Percentiles rank a stretch among this genome's conserved stretches.
These are phyloP conservation scores for Zaprionus lachaisei DNA, from an alignment of 1,140 invertebrate genomes.

Conservation along the genomic window DNA sequence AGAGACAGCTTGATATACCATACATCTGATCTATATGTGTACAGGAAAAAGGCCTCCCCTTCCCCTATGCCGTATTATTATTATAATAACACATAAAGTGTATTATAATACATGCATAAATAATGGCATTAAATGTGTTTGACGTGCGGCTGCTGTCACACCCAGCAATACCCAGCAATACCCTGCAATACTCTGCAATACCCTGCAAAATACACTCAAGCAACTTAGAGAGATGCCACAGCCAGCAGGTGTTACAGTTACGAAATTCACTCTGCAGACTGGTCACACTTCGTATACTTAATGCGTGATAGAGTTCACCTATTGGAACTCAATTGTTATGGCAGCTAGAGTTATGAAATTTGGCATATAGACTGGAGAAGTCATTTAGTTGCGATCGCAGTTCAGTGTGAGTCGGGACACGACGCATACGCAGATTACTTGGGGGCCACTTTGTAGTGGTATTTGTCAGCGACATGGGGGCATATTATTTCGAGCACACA, in stretches of 20 bases:
- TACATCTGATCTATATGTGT: conserved; percentile 7
- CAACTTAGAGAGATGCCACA: not conserved
- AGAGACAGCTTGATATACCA: conserved; percentile 7
- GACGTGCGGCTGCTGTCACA: conserved; percentile 28
- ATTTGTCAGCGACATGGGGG: conserved; percentile 38
- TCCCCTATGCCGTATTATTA: conserved; percentile 42
- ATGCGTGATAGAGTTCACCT: not conserved
- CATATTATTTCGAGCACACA: conserved; percentile 50
- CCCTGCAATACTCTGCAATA: conserved; percentile 10
- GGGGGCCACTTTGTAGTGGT: not conserved
- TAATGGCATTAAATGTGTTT: conserved; percentile 17
- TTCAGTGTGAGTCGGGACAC: not conserved
- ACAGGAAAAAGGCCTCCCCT: conserved; percentile 9
- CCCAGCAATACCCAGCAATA: conserved; percentile 16
- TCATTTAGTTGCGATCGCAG: not conserved
- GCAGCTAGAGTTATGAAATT: not conserved
- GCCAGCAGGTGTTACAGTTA: not conserved
- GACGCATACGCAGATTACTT: not conserved
- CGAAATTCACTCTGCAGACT: not conserved
- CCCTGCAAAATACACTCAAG: conserved; percentile 9
- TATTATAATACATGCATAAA: conserved; percentile 35
- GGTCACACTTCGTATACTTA: too few relatives aligned
- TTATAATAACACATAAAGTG: conserved; percentile 32
- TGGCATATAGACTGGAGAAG: not conserved
- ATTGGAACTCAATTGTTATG: not conserved